phyloP scores from a whole-genome alignment of 2,797 vertebrate genomes.

The Poeciliopsis infans region DNA sequence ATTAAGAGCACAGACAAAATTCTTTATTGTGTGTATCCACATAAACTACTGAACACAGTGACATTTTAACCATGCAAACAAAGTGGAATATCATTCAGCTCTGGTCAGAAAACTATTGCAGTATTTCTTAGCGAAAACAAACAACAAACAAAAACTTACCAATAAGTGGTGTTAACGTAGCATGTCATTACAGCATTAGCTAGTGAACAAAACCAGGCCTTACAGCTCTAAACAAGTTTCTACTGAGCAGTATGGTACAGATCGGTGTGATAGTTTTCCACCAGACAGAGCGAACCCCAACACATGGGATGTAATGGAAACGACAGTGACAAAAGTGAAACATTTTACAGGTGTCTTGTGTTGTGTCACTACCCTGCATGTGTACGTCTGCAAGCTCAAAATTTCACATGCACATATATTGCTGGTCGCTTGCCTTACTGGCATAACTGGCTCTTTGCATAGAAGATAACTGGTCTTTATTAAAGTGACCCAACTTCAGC shows the following conservation, averaged over 20 bases:
- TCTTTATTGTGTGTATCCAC: not conserved
- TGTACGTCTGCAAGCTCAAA: too few species aligned
- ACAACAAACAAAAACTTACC: not conserved
- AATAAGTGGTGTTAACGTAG: not conserved
- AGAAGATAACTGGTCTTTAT: not conserved
- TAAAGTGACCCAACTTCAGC: not conserved
- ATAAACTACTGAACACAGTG: not conserved
- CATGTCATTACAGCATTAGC: not conserved
- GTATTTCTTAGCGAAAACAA: constrained; percentile 13
- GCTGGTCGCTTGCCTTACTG: too few species aligned
- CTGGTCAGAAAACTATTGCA: not conserved
- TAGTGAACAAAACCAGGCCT: not conserved
- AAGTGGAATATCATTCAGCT: constrained; percentile 10
- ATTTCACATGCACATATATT: too few species aligned
- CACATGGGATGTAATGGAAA: too few species aligned
- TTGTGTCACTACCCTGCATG: too few species aligned
- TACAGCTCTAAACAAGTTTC: too few species aligned
- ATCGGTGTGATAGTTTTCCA: too few species aligned
- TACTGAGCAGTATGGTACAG: too few species aligned
- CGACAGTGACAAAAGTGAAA: too few species aligned
- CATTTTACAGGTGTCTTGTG: too few species aligned
- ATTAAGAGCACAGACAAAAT: not conserved
- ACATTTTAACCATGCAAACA: constrained; percentile 5
- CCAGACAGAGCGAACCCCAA: too few species aligned
- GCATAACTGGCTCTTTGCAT: not conserved